Conservation (phyloP, 2,113 vertebrate species). For the Elephantulus edwardii region DNA sequence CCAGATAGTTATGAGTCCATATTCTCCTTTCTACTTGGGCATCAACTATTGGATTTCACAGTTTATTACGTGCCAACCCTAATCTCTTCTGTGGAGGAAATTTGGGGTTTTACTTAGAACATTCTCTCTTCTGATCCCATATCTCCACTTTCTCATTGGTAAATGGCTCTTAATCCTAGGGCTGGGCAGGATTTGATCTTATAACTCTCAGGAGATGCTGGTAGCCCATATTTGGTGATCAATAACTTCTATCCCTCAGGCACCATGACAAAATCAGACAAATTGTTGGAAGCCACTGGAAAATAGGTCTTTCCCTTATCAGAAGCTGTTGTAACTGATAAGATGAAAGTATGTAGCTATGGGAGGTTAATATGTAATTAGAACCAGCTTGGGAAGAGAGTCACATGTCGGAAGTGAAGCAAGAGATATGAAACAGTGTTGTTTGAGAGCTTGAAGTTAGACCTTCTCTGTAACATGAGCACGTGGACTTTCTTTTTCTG, state of each 20-base stretch:
- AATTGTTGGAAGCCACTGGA: background rate
- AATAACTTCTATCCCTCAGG: background rate
- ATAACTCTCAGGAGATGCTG: background rate
- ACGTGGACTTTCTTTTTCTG: background rate
- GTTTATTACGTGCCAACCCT: background rate
- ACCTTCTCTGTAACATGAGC: rapidly evolving
- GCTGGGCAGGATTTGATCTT: background rate
- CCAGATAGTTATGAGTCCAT: background rate
- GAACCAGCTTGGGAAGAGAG: background rate
- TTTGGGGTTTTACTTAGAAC: background rate
- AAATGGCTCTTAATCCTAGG: background rate
- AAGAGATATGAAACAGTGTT: background rate
- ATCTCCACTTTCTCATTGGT: background rate
- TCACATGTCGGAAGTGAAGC: background rate
- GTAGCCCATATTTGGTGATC: background rate
- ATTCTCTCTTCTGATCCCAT: background rate
- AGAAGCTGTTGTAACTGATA: background rate
- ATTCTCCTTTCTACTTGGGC: background rate
- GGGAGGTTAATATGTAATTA: background rate
- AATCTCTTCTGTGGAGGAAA: too few species aligned
- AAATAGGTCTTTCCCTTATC: background rate
- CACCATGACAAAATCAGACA: background rate
- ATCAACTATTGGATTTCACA: background rate
- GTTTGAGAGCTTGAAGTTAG: background rate
- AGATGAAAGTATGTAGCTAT: background rate